These are phyloP conservation scores for Brachionus asplanchnoidis DNA, from an alignment of 1,140 invertebrate species.

Conservation along the genomic window DNA sequence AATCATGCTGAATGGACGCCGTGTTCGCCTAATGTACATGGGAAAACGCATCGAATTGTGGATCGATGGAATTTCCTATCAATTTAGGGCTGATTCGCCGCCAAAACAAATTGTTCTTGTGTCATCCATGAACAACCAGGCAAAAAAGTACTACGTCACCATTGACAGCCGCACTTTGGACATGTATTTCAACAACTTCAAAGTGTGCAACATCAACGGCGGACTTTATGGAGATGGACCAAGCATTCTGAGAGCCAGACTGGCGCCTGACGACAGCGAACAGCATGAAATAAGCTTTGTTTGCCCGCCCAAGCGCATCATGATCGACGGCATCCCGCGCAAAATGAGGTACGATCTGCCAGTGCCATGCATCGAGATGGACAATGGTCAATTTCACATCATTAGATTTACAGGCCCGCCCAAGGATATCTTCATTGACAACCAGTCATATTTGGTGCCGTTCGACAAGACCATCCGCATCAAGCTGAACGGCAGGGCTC, in stretches of 20 bases:
- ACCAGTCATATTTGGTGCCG: slow-evolving; percentile 66
- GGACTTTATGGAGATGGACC: slow-evolving; percentile 5
- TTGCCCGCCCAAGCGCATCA: slow-evolving; percentile 27
- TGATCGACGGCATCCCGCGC: slow-evolving; percentile 22
- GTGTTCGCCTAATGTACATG: slow-evolving; percentile 38
- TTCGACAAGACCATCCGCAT: slow-evolving; percentile 72
- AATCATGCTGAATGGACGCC: slow-evolving; percentile 20
- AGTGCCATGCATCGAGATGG: slow-evolving; percentile 41
- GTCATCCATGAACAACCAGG: not conserved
- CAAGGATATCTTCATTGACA: slow-evolving; percentile 81
- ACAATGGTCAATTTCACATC: slow-evolving; percentile 60
- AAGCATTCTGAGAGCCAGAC: not conserved
- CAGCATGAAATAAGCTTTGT: slow-evolving; percentile 36
- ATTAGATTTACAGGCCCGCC: slow-evolving; percentile 85
- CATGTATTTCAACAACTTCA: slow-evolving; percentile 40
- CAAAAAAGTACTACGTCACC: not conserved
- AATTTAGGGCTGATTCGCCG: slow-evolving; percentile 32
- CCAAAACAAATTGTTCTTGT: slow-evolving; percentile 22
- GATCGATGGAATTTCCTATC: slow-evolving; percentile 29
- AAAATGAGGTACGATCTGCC: slow-evolving; percentile 38
- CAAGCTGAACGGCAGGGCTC: slow-evolving; percentile 67
- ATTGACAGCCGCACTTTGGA: slow-evolving; percentile 36
- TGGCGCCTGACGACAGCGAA: slow-evolving; percentile 21
- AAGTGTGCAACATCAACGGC: slow-evolving; percentile 23
- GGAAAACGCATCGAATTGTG: slow-evolving; percentile 25